These are phyloP conservation scores for Aspidoscelis tigris DNA, from an alignment of 2,113 vertebrate species.

Conservation along the genomic window DNA sequence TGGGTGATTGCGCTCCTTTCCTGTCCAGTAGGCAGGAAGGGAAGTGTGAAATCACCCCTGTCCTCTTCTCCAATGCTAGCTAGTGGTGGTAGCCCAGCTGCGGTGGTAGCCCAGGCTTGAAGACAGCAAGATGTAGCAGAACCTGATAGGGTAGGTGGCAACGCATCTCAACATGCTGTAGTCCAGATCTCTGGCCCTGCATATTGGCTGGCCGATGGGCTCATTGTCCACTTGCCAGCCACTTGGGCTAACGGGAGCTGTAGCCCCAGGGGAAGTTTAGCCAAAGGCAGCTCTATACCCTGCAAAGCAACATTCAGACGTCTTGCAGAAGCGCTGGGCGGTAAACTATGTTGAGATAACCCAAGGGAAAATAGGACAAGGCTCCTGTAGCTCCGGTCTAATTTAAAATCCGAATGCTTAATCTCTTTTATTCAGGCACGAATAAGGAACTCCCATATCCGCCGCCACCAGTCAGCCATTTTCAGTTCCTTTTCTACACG, in stretches of 20 bases:
- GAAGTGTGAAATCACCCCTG: too few relatives aligned
- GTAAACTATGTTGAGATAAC: not conserved
- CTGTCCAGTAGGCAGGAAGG: too few relatives aligned
- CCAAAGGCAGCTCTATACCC: not conserved
- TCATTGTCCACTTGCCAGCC: not conserved
- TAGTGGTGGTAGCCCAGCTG: too few relatives aligned
- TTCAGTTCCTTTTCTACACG: constrained; percentile 68
- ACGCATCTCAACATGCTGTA: not conserved
- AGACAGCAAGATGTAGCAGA: too few relatives aligned
- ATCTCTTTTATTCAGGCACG: constrained; percentile 55
- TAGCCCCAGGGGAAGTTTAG: not conserved
- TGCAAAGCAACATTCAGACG: not conserved
- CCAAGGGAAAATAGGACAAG: not conserved
- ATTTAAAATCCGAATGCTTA: constrained; percentile 35
- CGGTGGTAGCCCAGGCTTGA: too few relatives aligned
- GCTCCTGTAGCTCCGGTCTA: fast-evolving
- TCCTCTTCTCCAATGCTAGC: too few relatives aligned
- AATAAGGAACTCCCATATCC: constrained; percentile 61
- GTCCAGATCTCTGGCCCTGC: not conserved
- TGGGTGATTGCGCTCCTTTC: too few relatives aligned
- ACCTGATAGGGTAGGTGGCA: too few relatives aligned
- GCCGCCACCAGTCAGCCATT: constrained; percentile 71
- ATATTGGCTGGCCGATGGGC: not conserved
- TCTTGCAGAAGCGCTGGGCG: not conserved
- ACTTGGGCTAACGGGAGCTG: too few relatives aligned